Conservation (phyloP, 2,797 vertebrate species). For the Psittacula echo region DNA sequence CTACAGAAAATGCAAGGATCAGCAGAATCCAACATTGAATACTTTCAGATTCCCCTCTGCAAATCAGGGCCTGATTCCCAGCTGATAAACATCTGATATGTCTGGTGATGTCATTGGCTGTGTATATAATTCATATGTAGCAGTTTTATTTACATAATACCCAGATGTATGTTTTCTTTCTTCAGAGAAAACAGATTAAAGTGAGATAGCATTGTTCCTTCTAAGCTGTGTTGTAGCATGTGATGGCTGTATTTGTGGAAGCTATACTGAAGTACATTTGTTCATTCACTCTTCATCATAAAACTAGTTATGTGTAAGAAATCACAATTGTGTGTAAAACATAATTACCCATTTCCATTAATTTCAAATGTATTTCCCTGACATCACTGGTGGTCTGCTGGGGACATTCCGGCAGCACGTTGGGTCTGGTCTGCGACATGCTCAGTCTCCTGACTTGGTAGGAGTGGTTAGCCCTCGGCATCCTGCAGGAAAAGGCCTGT, state of each 20-base stretch:
- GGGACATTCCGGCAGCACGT: neutral
- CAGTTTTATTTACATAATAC: neutral
- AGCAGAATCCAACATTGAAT: neutral
- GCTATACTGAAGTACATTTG: neutral
- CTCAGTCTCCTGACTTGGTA: neutral
- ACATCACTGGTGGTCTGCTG: neutral
- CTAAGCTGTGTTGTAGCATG: neutral
- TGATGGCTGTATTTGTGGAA: neutral
- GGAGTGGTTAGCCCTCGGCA: neutral
- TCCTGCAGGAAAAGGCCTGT: neutral
- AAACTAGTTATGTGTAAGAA: neutral
- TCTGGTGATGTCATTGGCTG: slow-evolving; percentile 5
- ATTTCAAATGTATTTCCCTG: neutral
- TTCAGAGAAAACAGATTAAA: neutral
- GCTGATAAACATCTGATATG: slow-evolving; percentile 6
- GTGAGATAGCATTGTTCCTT: neutral
- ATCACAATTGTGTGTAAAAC: neutral
- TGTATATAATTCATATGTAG: neutral
- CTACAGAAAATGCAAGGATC: neutral
- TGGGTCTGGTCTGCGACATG: neutral
- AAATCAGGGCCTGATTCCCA: neutral
- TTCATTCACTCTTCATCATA: neutral
- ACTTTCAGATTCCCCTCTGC: neutral
- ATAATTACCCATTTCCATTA: neutral
- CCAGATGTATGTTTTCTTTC: neutral